Percentiles rank a stretch among this genome's conserved stretches.
phyloP scores from a whole-genome alignment of 2,113 vertebrate genomes.

The Gila orcuttii region DNA sequence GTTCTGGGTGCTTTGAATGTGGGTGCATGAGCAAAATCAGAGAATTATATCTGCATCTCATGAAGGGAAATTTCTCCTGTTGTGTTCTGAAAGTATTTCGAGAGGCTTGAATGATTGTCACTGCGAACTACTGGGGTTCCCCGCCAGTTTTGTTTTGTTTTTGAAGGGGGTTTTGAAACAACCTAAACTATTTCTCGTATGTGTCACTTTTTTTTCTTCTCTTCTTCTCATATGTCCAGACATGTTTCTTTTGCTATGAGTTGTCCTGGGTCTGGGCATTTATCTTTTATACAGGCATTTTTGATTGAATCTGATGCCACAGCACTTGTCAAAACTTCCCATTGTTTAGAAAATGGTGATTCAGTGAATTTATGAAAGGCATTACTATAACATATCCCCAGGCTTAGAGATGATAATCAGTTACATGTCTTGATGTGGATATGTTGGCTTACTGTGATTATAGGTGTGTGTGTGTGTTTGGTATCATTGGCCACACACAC shows the following conservation, averaged over 20 bases:
- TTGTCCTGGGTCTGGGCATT: neutral
- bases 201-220: neutral
- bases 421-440: conserved; percentile 51
- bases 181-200: neutral
- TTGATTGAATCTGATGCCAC: conserved; percentile 22
- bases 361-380: conserved; percentile 16
- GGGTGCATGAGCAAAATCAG: conserved; percentile 35
- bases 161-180: neutral
- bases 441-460: conserved; percentile 46
- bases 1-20: conserved; percentile 16
- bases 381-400: conserved; percentile 40
- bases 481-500: conserved; percentile 35
- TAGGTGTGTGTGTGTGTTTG: conserved; percentile 38
- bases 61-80: conserved; percentile 55
- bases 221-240: neutral
- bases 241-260: neutral
- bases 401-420: conserved; percentile 46
- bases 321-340: conserved; percentile 3
- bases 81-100: neutral
- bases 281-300: neutral
- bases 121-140: conserved; percentile 17
- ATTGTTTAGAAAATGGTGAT: conserved; percentile 20
- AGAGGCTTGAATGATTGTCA: neutral
- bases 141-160: conserved; percentile 4
- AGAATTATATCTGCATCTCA: conserved; percentile 28